phyloP scores from a whole-genome alignment of 2,113 vertebrate genomes.

The Natator depressus region DNA sequence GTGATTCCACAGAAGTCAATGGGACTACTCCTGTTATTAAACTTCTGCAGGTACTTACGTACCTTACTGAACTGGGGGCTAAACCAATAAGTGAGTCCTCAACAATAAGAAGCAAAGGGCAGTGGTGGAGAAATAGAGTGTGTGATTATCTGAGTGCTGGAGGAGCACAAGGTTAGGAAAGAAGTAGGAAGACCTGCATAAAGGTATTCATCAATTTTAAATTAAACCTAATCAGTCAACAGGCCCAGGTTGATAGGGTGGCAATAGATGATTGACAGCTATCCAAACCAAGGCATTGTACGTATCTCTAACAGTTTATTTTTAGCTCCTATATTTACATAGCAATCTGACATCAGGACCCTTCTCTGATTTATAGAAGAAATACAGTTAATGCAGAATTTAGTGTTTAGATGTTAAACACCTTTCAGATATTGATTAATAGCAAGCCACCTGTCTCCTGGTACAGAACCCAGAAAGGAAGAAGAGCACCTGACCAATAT shows the following conservation, averaged over 20 bases:
- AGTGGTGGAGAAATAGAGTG: background rate
- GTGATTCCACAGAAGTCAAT: background rate
- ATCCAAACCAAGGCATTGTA: background rate
- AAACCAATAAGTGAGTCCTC: background rate
- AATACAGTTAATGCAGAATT: background rate
- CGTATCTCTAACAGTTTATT: background rate
- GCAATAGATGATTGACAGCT: background rate
- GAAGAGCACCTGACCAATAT: slow-evolving; percentile 50
- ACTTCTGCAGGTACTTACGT: background rate
- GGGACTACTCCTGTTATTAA: background rate
- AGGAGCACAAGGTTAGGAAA: background rate
- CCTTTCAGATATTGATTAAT: background rate
- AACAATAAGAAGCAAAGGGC: background rate
- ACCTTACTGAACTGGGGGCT: background rate
- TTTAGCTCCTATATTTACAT: background rate
- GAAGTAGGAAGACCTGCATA: background rate
- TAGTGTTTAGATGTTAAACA: background rate
- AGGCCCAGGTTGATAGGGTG: background rate
- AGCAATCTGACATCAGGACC: background rate
- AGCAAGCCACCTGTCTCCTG: slow-evolving; percentile 39
- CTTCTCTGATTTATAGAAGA: background rate
- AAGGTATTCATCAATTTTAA: background rate
- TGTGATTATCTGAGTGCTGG: background rate
- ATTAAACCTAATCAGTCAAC: background rate
- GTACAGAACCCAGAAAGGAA: slow-evolving; percentile 55